These are phyloP conservation scores for Tauraco erythrolophus DNA, from an alignment of 2,113 vertebrate species.

Conservation along the genomic window DNA sequence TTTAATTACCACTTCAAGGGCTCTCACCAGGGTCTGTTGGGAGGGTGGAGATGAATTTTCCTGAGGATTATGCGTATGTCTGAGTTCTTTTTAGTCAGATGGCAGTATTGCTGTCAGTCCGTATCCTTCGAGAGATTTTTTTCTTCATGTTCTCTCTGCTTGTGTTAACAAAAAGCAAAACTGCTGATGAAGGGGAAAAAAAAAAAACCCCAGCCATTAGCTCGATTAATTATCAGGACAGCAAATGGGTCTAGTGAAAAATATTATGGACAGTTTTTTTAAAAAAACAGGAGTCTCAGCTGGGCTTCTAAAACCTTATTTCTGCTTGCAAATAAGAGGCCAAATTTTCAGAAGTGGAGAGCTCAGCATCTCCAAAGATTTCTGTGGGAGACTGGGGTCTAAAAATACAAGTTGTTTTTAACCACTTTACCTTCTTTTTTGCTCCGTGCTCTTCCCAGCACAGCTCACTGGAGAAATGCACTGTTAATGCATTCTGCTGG, in stretches of 20 bases:
- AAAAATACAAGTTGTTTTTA: slow-evolving; percentile 29
- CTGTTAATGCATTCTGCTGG: neutral
- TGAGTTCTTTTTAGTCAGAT: slow-evolving; percentile 8
- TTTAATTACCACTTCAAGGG: slow-evolving; percentile 72
- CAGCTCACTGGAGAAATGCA: neutral
- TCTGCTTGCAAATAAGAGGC: neutral
- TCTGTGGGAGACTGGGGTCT: neutral
- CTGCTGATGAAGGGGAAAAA: neutral
- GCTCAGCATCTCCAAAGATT: neutral
- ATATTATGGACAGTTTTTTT: neutral
- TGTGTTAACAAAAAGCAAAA: slow-evolving; percentile 35
- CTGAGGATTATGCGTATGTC: slow-evolving; percentile 15
- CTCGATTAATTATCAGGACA: neutral
- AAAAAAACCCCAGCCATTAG: neutral
- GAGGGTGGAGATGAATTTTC: slow-evolving; percentile 64
- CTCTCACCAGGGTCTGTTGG: slow-evolving; percentile 53
- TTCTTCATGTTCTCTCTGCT: neutral
- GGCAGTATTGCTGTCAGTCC: neutral
- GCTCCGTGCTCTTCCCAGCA: neutral
- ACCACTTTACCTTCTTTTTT: slow-evolving; percentile 34
- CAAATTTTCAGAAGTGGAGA: neutral
- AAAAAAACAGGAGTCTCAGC: neutral
- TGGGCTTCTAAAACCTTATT: neutral
- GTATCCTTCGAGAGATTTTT: slow-evolving; percentile 14
- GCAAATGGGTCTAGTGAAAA: neutral